A percentile compares a stretch with the other conserved stretches of the same genome.
phyloP scores from a whole-genome alignment of 2,888 invertebrate species.

The Entomobrya proxima region DNA sequence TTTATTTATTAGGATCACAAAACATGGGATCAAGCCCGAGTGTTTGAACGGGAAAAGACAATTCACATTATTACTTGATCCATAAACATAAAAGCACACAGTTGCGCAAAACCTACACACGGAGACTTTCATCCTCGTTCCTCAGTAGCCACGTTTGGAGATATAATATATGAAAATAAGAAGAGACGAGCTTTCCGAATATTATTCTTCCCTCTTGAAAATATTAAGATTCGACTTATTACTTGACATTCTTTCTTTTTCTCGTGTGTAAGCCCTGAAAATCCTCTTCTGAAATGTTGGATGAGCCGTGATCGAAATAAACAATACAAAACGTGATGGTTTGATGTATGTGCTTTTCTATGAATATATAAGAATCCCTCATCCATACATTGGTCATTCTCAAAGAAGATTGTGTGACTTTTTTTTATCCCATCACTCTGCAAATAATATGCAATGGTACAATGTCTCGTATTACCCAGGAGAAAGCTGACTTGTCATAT shows the following conservation, averaged over 20 bases:
- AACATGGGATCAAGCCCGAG: not conserved
- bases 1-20: conserved; percentile 12
- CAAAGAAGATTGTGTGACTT: no score
- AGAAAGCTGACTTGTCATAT: not conserved
- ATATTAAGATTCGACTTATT: not conserved
- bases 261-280: not conserved
- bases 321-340: not conserved
- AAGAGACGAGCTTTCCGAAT: not conserved
- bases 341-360: no score
- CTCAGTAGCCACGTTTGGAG: not conserved
- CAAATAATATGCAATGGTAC: no score
- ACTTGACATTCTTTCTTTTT: not conserved
- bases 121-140: not conserved
- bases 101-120: no score
- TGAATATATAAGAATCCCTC: no score
- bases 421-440: no score
- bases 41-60: not conserved
- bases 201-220: not conserved
- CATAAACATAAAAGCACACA: not conserved
- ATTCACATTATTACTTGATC: not conserved
- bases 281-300: not conserved
- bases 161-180: not conserved
- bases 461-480: not conserved
- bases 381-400: no score
- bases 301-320: not conserved